Evolutionary conservation across 2,113 vertebrate genomes (phyloP), one percentile per base, ranked within the genome.

Genomic region (Dendrocopos noguchii): DNA sequence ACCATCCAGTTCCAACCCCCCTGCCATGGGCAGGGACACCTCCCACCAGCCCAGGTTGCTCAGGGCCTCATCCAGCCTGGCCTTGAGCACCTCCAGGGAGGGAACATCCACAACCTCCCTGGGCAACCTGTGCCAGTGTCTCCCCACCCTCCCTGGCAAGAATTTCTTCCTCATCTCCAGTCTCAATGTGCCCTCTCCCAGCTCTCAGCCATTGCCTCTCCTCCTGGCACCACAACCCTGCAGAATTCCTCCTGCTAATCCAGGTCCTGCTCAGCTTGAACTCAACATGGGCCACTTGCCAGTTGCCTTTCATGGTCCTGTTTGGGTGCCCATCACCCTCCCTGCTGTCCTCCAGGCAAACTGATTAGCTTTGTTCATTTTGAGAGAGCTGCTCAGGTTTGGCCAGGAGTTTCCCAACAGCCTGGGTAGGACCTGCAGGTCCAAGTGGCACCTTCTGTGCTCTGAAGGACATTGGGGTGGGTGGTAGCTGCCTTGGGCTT

Each of bases 401-500:
- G 56, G 31, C 6, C 17, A 9, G 60, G 50, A 3, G 36, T 52
- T 36, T 47, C 76, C 47, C 73, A 67, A 9, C 2, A 1, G 25
- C 6, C 2, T 2, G 1, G 7, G 5, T 3, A 24, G 24, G 61
- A 36, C 12, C 47, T 27, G 33, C 31, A 12, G 61, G 36, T 31
- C 7, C 1, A 4, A 5, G 29, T 3, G 14, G 50, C 63, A 63
- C n/a, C 3, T 5, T 4, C 2, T 64, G 65, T 20, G 2, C 17
- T 46, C 53, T 5, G 0, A 34, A 42, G 5, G 21, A 53, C 44
- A 28, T 12, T 0, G 2, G 22, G 2, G 19, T 3, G 27, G 59
- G 21, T 55, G 2, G 0, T 8, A 25, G 65, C 12, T 74, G 47
- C 47, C 73, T 34, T 4, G 4, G 18, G 3, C 17, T 36, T 13